These are phyloP conservation scores for Himalopsyche anomala DNA, from an alignment of 2,888 invertebrate species.

Conservation along the genomic window DNA sequence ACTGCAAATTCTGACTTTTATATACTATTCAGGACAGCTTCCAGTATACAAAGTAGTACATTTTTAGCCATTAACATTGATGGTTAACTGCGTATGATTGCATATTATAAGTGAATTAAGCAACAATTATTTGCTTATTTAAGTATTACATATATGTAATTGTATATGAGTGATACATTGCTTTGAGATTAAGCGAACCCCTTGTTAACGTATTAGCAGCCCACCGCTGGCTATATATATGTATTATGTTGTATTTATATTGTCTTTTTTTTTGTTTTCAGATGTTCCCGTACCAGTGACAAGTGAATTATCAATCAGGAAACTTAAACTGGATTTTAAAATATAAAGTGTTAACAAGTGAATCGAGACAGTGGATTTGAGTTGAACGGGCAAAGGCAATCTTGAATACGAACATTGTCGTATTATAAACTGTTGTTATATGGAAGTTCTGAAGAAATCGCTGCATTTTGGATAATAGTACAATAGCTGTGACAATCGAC, in stretches of 20 bases:
- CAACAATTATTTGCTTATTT: too few species aligned
- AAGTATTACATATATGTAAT: too few species aligned
- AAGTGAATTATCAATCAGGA: background rate
- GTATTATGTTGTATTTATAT: background rate
- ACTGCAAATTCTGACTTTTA: too few species aligned
- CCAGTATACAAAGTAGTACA: too few species aligned
- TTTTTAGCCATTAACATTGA: too few species aligned
- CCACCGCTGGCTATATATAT: too few species aligned
- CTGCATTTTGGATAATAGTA: background rate
- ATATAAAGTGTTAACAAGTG: background rate
- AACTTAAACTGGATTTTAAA: background rate
- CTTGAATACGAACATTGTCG: background rate
- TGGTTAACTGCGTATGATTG: too few species aligned
- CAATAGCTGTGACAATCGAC: background rate
- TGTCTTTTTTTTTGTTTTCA: background rate
- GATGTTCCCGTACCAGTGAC: background rate
- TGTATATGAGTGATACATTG: too few species aligned
- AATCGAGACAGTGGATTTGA: constrained; percentile 10
- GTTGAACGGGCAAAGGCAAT: background rate
- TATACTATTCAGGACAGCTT: too few species aligned
- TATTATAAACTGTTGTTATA: background rate
- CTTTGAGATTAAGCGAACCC: too few species aligned
- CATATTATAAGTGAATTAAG: too few species aligned
- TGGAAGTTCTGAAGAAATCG: background rate
- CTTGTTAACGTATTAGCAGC: too few species aligned